Conservation (phyloP, 2,113 vertebrate species). For the Antennarius striatus region DNA sequence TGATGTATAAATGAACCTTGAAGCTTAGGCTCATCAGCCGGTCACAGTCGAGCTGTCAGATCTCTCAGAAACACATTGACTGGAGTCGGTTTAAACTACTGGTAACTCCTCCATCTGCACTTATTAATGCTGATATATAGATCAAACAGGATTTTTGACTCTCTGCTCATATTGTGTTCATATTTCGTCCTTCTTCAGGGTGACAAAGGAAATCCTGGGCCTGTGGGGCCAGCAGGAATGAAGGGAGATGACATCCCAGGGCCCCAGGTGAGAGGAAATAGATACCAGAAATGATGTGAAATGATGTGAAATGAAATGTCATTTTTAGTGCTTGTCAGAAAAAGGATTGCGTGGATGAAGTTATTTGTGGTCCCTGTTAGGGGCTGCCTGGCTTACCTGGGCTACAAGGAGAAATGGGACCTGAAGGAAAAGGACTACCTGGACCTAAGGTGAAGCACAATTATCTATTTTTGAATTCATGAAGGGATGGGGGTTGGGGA, state of each 20-base stretch:
- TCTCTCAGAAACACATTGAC: too few species aligned
- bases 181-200: conserved; percentile 70
- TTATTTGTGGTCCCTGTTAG: conserved; percentile 54
- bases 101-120: too few species aligned
- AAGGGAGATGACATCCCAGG: conserved; percentile 84
- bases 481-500: background rate
- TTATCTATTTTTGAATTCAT: background rate
- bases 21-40: too few species aligned
- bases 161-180: background rate
- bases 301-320: background rate
- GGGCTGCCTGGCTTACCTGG: conserved; percentile 82
- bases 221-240: conserved; percentile 74
- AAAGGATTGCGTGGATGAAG: background rate
- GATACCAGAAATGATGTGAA: background rate
- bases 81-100: too few species aligned
- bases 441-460: conserved; percentile 81
- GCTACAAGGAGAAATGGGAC: conserved; percentile 80
- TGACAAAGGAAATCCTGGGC: conserved; percentile 79
- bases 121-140: background rate
- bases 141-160: background rate
- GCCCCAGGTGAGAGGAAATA: conserved; percentile 72
- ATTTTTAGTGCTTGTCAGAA: background rate
- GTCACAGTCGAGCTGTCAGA: too few species aligned
- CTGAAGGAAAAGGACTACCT: conserved; percentile 80
- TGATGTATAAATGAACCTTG: too few species aligned